Conservation (phyloP, 2,797 vertebrate genomes). For the Gallinago nigripennis region DNA sequence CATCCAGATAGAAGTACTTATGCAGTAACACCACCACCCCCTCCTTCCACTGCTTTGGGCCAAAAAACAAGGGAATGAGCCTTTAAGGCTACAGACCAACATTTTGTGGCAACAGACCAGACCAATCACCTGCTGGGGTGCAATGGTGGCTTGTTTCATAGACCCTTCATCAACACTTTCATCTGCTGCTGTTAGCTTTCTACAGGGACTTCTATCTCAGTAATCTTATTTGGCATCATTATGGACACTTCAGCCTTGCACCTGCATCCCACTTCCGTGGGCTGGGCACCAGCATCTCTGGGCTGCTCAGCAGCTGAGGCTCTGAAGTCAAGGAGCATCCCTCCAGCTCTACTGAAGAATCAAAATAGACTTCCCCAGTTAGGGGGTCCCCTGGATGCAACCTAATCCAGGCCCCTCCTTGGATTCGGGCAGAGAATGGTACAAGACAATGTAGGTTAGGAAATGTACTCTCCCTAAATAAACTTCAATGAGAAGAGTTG, state of each 20-base stretch:
- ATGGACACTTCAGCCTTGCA: background rate
- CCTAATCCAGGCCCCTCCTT: background rate
- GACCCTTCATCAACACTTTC: background rate
- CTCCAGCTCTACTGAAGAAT: background rate
- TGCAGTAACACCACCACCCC: accelerated
- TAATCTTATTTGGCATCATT: background rate
- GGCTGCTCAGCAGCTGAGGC: background rate
- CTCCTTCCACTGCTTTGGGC: background rate
- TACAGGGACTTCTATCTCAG: no score
- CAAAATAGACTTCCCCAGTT: background rate
- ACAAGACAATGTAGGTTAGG: accelerated
- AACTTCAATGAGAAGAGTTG: accelerated
- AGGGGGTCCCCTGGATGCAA: background rate
- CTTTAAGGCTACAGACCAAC: background rate
- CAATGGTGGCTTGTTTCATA: accelerated
- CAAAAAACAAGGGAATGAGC: accelerated
- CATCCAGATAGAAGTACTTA: accelerated
- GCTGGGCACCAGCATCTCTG: background rate
- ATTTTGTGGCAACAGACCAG: background rate
- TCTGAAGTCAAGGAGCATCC: background rate
- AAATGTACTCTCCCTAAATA: background rate
- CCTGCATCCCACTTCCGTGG: background rate
- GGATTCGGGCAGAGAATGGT: accelerated
- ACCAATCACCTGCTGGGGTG: background rate
- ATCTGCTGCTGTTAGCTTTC: background rate